Percentiles rank a stretch among this genome's conserved stretches.
These are phyloP conservation scores for Myotis daubentonii DNA, from an alignment of 2,797 vertebrate species.

Conservation along the genomic window DNA sequence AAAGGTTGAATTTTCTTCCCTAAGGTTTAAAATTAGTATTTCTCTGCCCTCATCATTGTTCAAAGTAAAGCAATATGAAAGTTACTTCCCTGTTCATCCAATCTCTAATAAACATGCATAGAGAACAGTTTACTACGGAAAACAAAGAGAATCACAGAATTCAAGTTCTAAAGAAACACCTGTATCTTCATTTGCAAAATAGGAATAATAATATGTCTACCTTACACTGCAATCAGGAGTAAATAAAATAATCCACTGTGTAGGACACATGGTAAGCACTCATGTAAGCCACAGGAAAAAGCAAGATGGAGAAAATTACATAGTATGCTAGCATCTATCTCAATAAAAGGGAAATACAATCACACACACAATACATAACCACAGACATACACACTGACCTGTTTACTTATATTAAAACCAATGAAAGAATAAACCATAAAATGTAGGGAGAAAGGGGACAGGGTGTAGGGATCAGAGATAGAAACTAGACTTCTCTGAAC, in stretches of 20 bases:
- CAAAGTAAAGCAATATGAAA: neutral
- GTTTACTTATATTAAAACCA: slow-evolving; percentile 26
- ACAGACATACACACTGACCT: neutral
- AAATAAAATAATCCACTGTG: neutral
- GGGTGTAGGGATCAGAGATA: neutral
- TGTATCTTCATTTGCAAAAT: neutral
- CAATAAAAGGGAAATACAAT: neutral
- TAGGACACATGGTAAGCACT: neutral
- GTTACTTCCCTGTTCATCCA: neutral
- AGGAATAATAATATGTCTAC: neutral
- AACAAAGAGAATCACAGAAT: neutral
- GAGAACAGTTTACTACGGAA: neutral
- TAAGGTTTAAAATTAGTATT: neutral
- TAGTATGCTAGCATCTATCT: neutral
- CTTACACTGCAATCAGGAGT: neutral
- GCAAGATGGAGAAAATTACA: neutral
- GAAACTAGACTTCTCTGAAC: neutral
- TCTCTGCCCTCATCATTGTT: neutral
- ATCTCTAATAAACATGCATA: neutral
- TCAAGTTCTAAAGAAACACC: neutral
- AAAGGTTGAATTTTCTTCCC: neutral
- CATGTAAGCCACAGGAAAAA: neutral
- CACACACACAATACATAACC: neutral
- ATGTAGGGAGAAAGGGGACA: slow-evolving; percentile 8
- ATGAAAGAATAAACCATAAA: neutral